Evolutionary conservation across 2,113 vertebrate genomes (phyloP).

Genomic region (Bujurquina vittata): DNA sequence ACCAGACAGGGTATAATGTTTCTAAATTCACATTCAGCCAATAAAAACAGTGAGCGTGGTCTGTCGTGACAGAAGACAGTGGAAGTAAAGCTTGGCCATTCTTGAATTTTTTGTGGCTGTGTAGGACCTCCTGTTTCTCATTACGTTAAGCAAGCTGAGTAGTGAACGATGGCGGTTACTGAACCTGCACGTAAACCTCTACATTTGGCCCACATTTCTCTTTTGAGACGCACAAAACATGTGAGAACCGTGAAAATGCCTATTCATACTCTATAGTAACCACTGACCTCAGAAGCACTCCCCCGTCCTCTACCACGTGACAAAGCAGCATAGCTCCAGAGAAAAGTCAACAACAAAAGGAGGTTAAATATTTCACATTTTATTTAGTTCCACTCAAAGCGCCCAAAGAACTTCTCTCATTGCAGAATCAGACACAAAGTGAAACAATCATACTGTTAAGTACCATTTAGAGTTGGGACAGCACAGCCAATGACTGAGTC

Average conservation of each 20-base stretch:
- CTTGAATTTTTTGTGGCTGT: not conserved
- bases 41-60: not conserved
- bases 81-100: not conserved
- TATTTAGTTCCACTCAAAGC: constrained; percentile 73
- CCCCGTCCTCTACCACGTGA: not conserved
- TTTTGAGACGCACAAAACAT: not conserved
- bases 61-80: not conserved
- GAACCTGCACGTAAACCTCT: not conserved
- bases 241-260: not conserved
- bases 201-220: not conserved
- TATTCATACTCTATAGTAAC: not conserved
- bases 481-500: constrained; percentile 47
- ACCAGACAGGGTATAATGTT: not conserved
- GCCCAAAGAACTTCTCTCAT: constrained; percentile 59
- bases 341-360: constrained; percentile 2
- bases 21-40: not conserved
- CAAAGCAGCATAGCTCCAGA: not conserved
- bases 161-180: not conserved
- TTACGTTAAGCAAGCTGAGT: not conserved
- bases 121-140: not conserved
- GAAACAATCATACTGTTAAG: constrained; percentile 41
- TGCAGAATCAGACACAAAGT: constrained; percentile 36
- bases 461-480: constrained; percentile 56
- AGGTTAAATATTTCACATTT: constrained; percentile 77
- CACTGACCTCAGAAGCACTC: not conserved